Percentiles rank a stretch among this genome's conserved stretches.
These are phyloP conservation scores for Theretra japonica DNA, from an alignment of 2,888 invertebrate genomes.

Conservation along the genomic window DNA sequence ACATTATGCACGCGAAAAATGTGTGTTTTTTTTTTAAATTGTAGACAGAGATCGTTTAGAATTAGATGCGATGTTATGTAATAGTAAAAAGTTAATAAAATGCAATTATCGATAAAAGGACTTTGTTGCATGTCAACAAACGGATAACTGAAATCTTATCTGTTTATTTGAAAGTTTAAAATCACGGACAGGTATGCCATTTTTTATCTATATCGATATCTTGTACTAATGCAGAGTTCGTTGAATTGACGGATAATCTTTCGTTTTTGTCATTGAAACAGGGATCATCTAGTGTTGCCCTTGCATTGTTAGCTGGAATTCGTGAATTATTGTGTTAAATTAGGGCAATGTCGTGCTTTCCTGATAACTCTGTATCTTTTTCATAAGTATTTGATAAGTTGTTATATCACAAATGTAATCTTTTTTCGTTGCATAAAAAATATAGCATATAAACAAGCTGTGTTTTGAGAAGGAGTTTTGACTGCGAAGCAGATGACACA, in stretches of 20 bases:
- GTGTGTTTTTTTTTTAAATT: no score
- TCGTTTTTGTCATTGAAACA: constrained; percentile 8
- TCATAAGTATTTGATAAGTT: background rate
- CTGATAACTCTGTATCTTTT: background rate
- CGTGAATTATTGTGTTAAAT: background rate
- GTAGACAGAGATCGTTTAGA: no score
- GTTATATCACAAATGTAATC: background rate
- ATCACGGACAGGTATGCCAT: constrained; percentile 1
- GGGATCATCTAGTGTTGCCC: constrained; percentile 9
- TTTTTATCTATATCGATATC: constrained; percentile 29
- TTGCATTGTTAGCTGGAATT: background rate
- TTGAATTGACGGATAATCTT: background rate
- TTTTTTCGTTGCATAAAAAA: background rate
- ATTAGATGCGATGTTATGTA: no score
- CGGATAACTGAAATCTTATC: constrained; percentile 21
- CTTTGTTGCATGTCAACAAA: background rate
- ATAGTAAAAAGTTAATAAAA: background rate
- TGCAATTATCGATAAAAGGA: background rate
- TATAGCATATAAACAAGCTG: no score
- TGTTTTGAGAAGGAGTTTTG: no score
- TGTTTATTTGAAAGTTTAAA: constrained; percentile 1
- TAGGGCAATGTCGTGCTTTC: background rate
- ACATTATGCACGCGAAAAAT: no score
- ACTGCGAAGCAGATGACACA: no score
- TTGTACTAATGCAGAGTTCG: background rate